A percentile compares a stretch with the other conserved stretches of the same genome.
phyloP scores from a whole-genome alignment of 2,888 invertebrate species.

The Nymphalis urticae region DNA sequence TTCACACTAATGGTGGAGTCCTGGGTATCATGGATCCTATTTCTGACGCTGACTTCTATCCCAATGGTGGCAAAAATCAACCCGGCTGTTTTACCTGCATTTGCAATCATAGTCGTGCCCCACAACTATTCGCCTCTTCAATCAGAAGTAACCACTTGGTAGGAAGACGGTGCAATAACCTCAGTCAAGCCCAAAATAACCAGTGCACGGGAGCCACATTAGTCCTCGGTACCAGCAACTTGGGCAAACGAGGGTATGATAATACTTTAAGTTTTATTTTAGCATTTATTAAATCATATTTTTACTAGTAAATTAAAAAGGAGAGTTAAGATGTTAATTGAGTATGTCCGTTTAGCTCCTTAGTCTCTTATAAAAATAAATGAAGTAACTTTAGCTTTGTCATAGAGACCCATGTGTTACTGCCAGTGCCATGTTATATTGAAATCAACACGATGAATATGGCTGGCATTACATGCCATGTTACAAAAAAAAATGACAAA shows the following conservation, averaged over 20 bases:
- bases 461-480: too few species aligned
- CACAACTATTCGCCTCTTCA: conserved; percentile 46
- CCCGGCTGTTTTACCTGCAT: conserved; percentile 47
- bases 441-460: too few species aligned
- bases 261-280: too few species aligned
- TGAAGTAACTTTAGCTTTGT: too few species aligned
- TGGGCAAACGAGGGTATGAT: conserved; percentile 44
- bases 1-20: conserved; percentile 51
- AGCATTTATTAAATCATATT: too few species aligned
- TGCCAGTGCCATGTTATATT: too few species aligned
- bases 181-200: conserved; percentile 41
- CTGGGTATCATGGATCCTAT: conserved; percentile 49
- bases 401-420: too few species aligned
- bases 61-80: conserved; percentile 50
- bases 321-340: too few species aligned
- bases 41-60: conserved; percentile 50
- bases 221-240: conserved; percentile 44
- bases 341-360: too few species aligned
- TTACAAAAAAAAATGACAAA: too few species aligned
- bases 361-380: too few species aligned
- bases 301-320: too few species aligned
- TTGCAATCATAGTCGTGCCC: conserved; percentile 49
- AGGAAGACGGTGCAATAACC: conserved; percentile 42
- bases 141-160: conserved; percentile 45
- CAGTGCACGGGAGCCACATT: conserved; percentile 40